Base-by-base conservation (phyloP, 1,140 invertebrate species). In the Drosophila auraria region DNA sequence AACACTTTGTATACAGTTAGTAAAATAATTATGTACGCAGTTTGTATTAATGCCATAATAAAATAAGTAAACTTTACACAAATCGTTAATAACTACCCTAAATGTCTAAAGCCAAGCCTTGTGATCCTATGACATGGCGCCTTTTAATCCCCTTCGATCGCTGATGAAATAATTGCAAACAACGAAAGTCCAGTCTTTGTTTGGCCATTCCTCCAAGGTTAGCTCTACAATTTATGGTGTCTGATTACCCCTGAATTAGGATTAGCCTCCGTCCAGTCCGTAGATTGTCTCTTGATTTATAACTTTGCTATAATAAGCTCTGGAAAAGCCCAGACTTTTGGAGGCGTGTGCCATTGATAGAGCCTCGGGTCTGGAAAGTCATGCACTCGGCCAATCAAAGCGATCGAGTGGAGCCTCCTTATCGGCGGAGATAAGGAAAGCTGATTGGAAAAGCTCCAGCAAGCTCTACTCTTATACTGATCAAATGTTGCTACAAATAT, bases 341-440 rank as follows among this genome's bases (percentile, higher is more conserved):
- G 68, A 73, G 70, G 70, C 70, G 70, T 73, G 70, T 33, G 54
- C 70, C 68, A 73, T 51, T 50, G 44, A 73, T 73, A 60, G 66
- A n/a, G 20, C 0, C 15, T 9, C n/a, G 23, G 54, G 23, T 56
- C 33, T 47, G 7, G 49, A 69, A 36, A 56, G 49, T 69, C 68
- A 71, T 57, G 11, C 63, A 56, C 50, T 36, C 14, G 68, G 27
- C 70, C 70, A 73, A 73, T 73, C 70, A 61, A 60, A 69, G 50
- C 38, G 14, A 36, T 44, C 45, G 33, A 73, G 38, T 53, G 38
- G 14, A 42, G 59, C 5, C 69, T 60, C 15, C 30, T 60, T 73
- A 73, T 73, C 68, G 3, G 0, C 3, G 47, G 47, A 53, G 56
- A 53, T 73, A 15, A 51, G 12, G 25, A 11, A 50, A 25, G 4